These are phyloP conservation scores for Zaprionus camerounensis DNA, from an alignment of 1,140 invertebrate genomes.

Conservation along the genomic window DNA sequence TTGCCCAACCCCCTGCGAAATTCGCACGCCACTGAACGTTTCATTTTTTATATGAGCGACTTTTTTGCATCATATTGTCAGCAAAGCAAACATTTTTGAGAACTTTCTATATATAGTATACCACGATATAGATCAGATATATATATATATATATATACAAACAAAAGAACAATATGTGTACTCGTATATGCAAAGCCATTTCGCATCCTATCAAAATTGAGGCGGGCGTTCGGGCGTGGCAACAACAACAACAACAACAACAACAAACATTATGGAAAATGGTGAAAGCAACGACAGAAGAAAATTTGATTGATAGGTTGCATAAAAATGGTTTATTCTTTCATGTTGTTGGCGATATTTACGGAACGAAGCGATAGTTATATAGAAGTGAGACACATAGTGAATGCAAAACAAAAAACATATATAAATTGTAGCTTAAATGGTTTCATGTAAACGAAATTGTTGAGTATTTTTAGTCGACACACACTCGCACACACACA, in stretches of 20 bases:
- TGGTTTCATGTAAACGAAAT: conserved; percentile 81
- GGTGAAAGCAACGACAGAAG: conserved; percentile 64
- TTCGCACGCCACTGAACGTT: conserved; percentile 19
- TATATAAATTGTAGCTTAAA: conserved; percentile 81
- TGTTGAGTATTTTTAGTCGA: conserved; percentile 80
- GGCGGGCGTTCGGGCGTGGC: conserved; percentile 25
- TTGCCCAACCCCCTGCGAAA: not conserved
- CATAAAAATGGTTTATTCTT: conserved; percentile 28
- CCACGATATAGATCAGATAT: conserved; percentile 4
- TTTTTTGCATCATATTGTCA: conserved; percentile 71
- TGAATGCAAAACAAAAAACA: conserved; percentile 20
- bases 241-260: conserved; percentile 35
- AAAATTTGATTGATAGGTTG: conserved; percentile 48
- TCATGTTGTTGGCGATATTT: conserved; percentile 48
- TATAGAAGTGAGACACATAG: not conserved
- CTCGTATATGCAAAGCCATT: not conserved
- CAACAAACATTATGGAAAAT: conserved; percentile 71
- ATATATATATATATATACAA: conserved; percentile 5
- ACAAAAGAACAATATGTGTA: not conserved
- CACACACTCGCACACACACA: conserved; percentile 13
- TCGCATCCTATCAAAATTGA: conserved; percentile 26
- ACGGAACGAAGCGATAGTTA: conserved; percentile 18
- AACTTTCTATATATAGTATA: conserved; percentile 37
- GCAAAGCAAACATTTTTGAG: conserved; percentile 50
- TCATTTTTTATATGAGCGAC: conserved; percentile 50